Evolutionary conservation across 2,797 vertebrate genomes (phyloP), one percentile per base, ranked within the genome.

Genomic region (Parambassis ranga): DNA sequence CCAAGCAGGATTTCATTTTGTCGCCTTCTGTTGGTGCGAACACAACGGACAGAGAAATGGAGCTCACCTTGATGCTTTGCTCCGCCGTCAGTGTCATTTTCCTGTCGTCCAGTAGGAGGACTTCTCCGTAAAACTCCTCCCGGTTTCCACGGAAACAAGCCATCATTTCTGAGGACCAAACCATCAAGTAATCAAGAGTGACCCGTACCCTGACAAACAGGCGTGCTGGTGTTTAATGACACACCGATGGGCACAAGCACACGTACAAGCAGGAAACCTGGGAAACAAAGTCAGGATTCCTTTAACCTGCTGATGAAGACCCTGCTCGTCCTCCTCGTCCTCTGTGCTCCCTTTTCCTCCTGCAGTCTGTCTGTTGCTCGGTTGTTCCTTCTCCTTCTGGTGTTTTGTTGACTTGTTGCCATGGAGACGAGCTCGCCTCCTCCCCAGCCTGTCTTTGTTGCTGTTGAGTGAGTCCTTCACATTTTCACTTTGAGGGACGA

Each of bases 121-220:
- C 60, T 33, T 78, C 71, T 4, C 66, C 63, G 7, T 77, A 77
- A 49, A 81, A 68, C 7, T 78, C 71, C 13, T 62, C 76, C 18
- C 26, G 39, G 37, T 71, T 71, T 2, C 74, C 74, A 41, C 51
- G 51, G 51, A 81, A 81, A 75, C 78, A 81, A 10, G 67, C 18
- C 65, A 74, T 81, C 6, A 10, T 81, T 7, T 7, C 20, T 16
- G 13, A 32, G 16, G 4, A 24, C 16, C 14, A 9, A 56, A 4
- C 10, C 8, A n/a, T 15, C 2, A 23, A 32, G 19, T 26, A 23
- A 42, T 49, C 22, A 32, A 6, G 19, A 60, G n/a, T n/a, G n/a
- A n/a, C n/a, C n/a, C n/a, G n/a, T n/a, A n/a, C n/a, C n/a, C n/a
- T n/a, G n/a, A n/a, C n/a, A n/a, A n/a, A n/a, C n/a, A n/a, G n/a